Evolutionary conservation across 35 echinoderm and acorn worm species (phyloP).

Genomic region (Strongylocentrotus purpuratus): DNA sequence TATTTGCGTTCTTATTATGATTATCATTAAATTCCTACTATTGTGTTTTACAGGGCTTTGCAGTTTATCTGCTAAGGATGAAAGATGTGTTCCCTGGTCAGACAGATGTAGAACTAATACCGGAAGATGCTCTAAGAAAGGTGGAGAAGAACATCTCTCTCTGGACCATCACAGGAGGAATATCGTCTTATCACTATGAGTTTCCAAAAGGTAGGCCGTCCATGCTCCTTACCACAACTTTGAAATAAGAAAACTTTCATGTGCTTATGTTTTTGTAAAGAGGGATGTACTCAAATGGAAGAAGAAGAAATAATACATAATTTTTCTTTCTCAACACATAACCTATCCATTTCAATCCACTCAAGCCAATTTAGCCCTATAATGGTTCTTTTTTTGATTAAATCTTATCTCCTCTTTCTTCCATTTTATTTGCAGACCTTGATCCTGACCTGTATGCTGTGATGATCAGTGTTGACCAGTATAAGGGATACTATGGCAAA

Average conservation of each 20-base stretch:
- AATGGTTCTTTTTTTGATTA: neutral
- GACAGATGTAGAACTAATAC: neutral
- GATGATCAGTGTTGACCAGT: slow-evolving; percentile 58
- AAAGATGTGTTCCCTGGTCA: slow-evolving; percentile 2
- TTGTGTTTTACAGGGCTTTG: neutral
- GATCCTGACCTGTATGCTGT: slow-evolving; percentile 23
- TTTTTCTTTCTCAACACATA: too few relatives aligned
- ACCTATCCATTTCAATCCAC: too few relatives aligned
- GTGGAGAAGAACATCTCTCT: neutral
- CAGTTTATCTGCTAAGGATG: slow-evolving; percentile 9
- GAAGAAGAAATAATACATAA: too few relatives aligned
- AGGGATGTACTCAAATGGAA: too few relatives aligned
- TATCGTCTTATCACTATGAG: neutral
- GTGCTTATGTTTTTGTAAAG: too few relatives aligned
- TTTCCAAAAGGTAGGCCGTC: neutral
- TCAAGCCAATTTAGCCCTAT: too few relatives aligned
- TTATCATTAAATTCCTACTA: neutral
- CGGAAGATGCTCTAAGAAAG: neutral
- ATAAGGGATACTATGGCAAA: slow-evolving; percentile 67
- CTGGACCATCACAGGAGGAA: neutral
- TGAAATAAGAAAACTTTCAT: too few relatives aligned
- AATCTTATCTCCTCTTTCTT: neutral
- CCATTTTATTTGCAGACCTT: neutral
- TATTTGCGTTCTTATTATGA: too few relatives aligned
- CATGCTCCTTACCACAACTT: too few relatives aligned